Percentiles rank a stretch among this genome's conserved stretches.
These are phyloP conservation scores for Xestia c-nigrum DNA, from an alignment of 2,888 invertebrate genomes.

Conservation along the genomic window DNA sequence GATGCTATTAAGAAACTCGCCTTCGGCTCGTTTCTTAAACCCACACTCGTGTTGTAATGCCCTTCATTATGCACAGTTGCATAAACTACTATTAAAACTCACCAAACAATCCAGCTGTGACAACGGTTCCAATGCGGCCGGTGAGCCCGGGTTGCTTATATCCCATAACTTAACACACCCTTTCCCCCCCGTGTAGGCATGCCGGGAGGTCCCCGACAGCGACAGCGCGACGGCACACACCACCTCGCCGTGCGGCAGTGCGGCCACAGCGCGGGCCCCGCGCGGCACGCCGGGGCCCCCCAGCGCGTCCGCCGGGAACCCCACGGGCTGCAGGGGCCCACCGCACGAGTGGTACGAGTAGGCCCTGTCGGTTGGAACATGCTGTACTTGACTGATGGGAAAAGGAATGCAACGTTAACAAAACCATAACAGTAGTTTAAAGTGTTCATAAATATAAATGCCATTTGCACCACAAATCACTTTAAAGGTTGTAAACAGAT, in stretches of 20 bases:
- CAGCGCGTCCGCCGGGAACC: conserved; percentile 98
- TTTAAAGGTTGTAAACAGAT: no score
- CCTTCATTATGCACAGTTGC: no score
- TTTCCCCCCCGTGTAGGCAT: conserved; percentile 99
- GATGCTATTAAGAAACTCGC: no score
- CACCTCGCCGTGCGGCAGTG: conserved; percentile 98
- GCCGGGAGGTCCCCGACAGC: conserved; percentile 93
- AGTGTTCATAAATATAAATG: background rate
- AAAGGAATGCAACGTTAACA: background rate
- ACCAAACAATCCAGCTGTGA: conserved; percentile 97
- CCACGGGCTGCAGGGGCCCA: conserved; percentile 97
- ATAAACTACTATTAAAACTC: no score
- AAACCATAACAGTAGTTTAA: background rate
- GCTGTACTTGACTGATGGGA: conserved; percentile 40
- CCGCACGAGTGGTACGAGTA: conserved; percentile 98
- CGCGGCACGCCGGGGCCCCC: conserved; percentile 98
- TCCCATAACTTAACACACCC: conserved; percentile 99
- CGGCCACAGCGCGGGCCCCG: conserved; percentile 97
- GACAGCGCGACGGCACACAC: conserved; percentile 99
- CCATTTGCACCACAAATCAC: background rate
- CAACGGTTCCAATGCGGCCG: conserved; percentile 96
- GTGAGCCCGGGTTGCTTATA: conserved; percentile 96
- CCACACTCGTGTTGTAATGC: no score
- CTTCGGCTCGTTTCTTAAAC: no score
- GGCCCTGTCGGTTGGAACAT: conserved; percentile 90